These are phyloP conservation scores for Geodia barretti DNA, from an alignment of 37 sponge, comb jelly and placozoan species.

Conservation along the genomic window DNA sequence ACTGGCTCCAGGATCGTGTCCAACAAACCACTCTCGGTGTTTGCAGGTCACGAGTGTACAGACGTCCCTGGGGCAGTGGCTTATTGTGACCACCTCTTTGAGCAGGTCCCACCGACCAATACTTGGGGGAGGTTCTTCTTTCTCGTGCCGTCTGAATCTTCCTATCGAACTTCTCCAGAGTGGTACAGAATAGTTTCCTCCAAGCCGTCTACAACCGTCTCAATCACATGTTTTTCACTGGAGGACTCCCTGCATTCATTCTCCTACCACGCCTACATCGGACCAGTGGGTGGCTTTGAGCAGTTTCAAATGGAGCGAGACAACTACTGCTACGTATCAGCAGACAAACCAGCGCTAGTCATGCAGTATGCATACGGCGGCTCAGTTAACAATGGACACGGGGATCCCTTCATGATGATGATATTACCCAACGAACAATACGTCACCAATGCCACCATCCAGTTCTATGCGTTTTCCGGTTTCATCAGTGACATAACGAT, in stretches of 20 bases:
- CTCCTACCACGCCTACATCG: not conserved
- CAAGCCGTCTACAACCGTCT: not conserved
- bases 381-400: constrained; percentile 25
- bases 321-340: constrained; percentile 51
- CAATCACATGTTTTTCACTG: not conserved
- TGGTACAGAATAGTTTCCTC: constrained; percentile 14
- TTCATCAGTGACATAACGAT: not conserved
- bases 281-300: not conserved
- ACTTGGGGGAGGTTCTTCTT: constrained; percentile 31
- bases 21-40: constrained; percentile 28
- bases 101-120: constrained; percentile 49
- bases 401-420: constrained; percentile 49
- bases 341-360: constrained; percentile 33
- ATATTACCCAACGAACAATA: constrained; percentile 53
- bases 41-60: constrained; percentile 58
- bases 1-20: constrained; percentile 44
- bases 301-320: constrained; percentile 2
- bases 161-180: constrained; percentile 21
- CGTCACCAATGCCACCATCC: constrained; percentile 21
- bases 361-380: constrained; percentile 54
- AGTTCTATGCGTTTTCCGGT: not conserved
- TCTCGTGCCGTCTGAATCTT: not conserved
- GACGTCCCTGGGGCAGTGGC: constrained; percentile 23
- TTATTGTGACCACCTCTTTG: constrained; percentile 63
- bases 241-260: not conserved